These are phyloP conservation scores for Pycnonotus jocosus DNA, from an alignment of 2,113 vertebrate species.

Conservation along the genomic window DNA sequence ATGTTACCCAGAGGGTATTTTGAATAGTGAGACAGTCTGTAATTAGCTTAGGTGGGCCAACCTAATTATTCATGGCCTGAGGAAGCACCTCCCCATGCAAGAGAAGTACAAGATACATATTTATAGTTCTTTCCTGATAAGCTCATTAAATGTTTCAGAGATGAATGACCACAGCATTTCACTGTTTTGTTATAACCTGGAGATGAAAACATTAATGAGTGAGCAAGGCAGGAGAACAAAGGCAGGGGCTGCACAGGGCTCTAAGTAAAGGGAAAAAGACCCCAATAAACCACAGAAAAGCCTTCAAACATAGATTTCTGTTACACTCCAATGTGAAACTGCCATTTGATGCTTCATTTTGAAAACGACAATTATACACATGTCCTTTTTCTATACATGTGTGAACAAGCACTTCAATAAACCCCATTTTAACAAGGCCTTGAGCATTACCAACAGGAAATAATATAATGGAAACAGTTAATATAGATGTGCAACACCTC, in stretches of 20 bases:
- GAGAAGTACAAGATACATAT: constrained; percentile 13
- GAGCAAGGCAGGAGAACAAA: neutral
- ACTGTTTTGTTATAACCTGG: neutral
- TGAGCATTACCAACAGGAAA: neutral
- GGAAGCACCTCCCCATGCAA: neutral
- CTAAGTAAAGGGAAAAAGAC: fast-evolving
- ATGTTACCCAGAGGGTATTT: neutral
- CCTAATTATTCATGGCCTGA: constrained; percentile 8
- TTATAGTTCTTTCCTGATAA: constrained; percentile 39
- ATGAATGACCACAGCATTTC: constrained; percentile 12
- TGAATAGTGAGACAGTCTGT: neutral
- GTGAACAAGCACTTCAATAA: neutral
- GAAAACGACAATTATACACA: neutral
- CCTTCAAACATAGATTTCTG: neutral
- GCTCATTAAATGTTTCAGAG: constrained; percentile 55
- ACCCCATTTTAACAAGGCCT: neutral
- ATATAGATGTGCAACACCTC: neutral
- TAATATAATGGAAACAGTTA: neutral
- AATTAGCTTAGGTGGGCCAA: constrained; percentile 7
- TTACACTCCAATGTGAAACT: neutral
- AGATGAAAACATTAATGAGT: neutral
- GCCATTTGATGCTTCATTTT: neutral
- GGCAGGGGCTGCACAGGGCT: neutral
- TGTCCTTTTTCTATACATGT: neutral
- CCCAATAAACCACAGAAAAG: neutral